Evolutionary conservation across 2,113 vertebrate genomes (phyloP), one percentile per base, ranked within the genome.

Genomic region (Pelmatolapia mariae): DNA sequence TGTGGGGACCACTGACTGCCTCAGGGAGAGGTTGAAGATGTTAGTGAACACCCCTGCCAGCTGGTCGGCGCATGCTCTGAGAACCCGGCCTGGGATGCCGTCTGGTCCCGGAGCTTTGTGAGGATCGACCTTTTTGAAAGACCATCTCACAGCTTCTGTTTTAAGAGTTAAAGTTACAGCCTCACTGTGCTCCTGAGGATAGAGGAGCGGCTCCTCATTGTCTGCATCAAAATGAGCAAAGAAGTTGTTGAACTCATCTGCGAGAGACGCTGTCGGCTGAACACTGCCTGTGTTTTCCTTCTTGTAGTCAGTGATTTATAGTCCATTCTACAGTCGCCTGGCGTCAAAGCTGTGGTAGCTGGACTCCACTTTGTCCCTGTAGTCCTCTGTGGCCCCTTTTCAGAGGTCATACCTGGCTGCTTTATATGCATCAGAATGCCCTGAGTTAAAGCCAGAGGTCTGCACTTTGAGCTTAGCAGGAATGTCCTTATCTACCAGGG

Each of bases 301-400:
- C 56, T 57, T 1, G 56, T 59, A 59, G 56, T 59, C 24, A 59
- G 56, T 18, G 13, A 31, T 59, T 26, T 5, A 59, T 0, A 5
- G 24, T 59, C 24, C 24, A 59, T 59, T 0, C 12, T 0, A 1
- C 12, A 57, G 24, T 0, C 12, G 0, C 3, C 50, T 57, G 24
- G 54, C 1, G 4, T 57, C 24, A 26, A 1, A 29, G 54, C 24
- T 57, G 54, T 59, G 56, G 56, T 29, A 59, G 13, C 56, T 59
- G 26, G 24, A 29, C 24, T 59, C 56, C 56, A 56, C 53, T 13
- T 56, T 56, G 22, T 13, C 0, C 6, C 26, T 29, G 56, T 29
- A 59, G 26, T 29, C 13, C 26, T 59, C 29, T 29, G 13, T 59
- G 56, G 26, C 56, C 54, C 22, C 24, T 2, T 16, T 59, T 18